phyloP scores from a whole-genome alignment of 2,888 invertebrate species.

The Dynastes grantii region DNA sequence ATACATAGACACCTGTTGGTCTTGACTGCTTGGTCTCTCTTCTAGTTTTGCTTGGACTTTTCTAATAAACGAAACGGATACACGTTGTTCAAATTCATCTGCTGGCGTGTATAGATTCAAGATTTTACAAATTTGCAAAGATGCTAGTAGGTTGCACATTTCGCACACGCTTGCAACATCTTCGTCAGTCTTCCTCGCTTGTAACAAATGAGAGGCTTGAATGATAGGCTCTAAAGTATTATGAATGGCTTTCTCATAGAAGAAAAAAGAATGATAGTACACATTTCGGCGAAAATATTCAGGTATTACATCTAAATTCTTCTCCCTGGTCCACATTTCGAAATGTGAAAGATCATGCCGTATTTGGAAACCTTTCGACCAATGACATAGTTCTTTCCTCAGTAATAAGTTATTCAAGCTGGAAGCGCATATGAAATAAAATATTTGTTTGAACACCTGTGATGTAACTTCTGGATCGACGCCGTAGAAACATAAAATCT shows the following conservation, averaged over 20 bases:
- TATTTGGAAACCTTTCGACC: conserved; percentile 98
- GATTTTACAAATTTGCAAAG: conserved; percentile 90
- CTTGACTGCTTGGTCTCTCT: conserved; percentile 69
- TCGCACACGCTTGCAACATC: conserved; percentile 95
- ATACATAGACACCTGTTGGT: conserved; percentile 62
- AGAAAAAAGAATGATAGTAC: conserved; percentile 45
- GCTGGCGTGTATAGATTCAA: conserved; percentile 79
- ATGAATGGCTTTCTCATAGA: conserved; percentile 79
- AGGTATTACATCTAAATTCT: conserved; percentile 70
- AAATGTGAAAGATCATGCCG: conserved; percentile 94
- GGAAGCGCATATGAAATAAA: conserved; percentile 95
- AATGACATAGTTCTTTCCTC: conserved; percentile 96
- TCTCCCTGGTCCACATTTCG: conserved; percentile 95
- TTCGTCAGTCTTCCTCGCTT: conserved; percentile 92
- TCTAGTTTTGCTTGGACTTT: conserved; percentile 85
- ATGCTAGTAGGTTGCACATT: conserved; percentile 91
- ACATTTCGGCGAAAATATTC: background rate
- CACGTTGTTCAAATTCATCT: conserved; percentile 89
- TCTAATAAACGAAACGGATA: conserved; percentile 86
- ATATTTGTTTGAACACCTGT: conserved; percentile 91
- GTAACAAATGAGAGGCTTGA: conserved; percentile 95
- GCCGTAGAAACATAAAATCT: conserved; percentile 79
- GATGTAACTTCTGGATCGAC: conserved; percentile 87
- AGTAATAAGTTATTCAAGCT: conserved; percentile 95
- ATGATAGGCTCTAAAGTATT: conserved; percentile 90